Conservation (phyloP, 2,797 vertebrate genomes). For the Salmo trutta region DNA sequence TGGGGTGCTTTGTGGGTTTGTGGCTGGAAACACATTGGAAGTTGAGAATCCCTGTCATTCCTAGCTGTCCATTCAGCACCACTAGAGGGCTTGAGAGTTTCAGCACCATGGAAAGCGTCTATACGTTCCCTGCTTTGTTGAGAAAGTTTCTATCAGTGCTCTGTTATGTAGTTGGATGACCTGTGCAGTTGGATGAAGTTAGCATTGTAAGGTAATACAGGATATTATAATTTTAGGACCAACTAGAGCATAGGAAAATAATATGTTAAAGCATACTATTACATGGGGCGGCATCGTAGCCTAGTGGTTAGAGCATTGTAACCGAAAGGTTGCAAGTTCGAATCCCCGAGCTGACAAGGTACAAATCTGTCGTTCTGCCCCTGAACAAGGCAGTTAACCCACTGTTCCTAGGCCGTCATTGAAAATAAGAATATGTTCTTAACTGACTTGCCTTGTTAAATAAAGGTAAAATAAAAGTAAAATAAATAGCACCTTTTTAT, state of each 20-base stretch:
- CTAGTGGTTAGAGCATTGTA: too few relatives aligned
- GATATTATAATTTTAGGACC: background rate
- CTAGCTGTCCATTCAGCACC: slow-evolving; percentile 26
- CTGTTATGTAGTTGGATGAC: background rate
- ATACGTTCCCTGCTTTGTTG: background rate
- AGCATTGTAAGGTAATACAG: background rate
- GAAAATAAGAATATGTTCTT: too few relatives aligned
- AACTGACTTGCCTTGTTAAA: too few relatives aligned
- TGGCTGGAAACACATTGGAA: background rate
- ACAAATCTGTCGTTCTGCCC: too few relatives aligned
- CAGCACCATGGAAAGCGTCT: slow-evolving; percentile 27
- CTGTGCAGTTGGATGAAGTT: background rate
- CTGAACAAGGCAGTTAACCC: too few relatives aligned
- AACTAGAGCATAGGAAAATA: background rate
- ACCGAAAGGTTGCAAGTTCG: too few relatives aligned
- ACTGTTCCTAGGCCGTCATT: too few relatives aligned
- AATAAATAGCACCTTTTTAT: background rate
- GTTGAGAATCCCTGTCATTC: background rate
- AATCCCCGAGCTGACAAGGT: too few relatives aligned
- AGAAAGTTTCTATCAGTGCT: background rate
- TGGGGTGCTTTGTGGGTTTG: background rate
- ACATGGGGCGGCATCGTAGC: too few relatives aligned
- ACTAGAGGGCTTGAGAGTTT: slow-evolving; percentile 7
- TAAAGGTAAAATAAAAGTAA: too few relatives aligned
- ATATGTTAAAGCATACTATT: background rate